Percentiles rank a stretch among this genome's conserved stretches.
Evolutionary conservation across 1,140 invertebrate genomes (phyloP).

Genomic region (Caligus rogercresseyi): DNA sequence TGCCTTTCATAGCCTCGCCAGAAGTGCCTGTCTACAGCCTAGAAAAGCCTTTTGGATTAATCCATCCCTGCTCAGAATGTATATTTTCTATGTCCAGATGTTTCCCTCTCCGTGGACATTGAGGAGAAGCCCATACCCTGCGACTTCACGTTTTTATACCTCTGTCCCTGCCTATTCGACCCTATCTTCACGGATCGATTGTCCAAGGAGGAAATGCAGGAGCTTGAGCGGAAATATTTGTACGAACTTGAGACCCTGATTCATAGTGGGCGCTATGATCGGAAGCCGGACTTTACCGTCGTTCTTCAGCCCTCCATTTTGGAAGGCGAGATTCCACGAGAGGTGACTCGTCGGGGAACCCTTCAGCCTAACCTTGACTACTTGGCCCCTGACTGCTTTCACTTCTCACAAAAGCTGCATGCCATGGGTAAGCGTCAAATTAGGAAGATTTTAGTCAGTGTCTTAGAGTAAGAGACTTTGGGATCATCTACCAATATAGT

Average conservation of each 20-base stretch:
- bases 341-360: conserved; percentile 29
- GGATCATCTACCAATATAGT: too few relatives aligned
- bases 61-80: too few relatives aligned
- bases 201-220: background rate
- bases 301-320: conserved; percentile 37
- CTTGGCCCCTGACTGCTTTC: conserved; percentile 49
- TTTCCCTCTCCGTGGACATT: background rate
- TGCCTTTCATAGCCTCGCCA: too few relatives aligned
- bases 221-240: background rate
- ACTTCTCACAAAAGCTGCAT: conserved; percentile 45
- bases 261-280: conserved; percentile 37
- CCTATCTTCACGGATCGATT: background rate
- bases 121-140: conserved; percentile 16
- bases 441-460: too few relatives aligned
- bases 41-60: too few relatives aligned
- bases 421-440: conserved; percentile 32
- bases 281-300: conserved; percentile 44
- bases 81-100: background rate
- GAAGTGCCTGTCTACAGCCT: too few relatives aligned
- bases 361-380: conserved; percentile 36
- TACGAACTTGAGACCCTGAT: conserved; percentile 26
- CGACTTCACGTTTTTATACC: background rate
- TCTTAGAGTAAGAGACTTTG: too few relatives aligned
- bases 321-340: conserved; percentile 39
- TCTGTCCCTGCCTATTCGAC: conserved; percentile 21